phyloP scores from a whole-genome alignment of 2,797 vertebrate species.

The Hyperoplus lanceolatus region DNA sequence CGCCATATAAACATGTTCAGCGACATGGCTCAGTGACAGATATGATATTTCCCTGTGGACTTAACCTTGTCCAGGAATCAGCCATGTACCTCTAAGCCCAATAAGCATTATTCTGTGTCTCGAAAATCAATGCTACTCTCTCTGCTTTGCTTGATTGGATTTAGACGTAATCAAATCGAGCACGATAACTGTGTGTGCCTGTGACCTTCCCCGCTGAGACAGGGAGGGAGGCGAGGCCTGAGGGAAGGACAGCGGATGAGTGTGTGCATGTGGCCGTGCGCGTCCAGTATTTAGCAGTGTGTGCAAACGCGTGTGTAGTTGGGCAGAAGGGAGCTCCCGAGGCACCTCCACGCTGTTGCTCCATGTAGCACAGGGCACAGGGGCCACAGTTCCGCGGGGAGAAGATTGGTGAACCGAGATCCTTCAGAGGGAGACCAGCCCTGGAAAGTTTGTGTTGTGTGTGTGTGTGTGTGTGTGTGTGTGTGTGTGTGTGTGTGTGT shows the following conservation, averaged over 20 bases:
- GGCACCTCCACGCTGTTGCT: slow-evolving; percentile 40
- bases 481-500: slow-evolving; percentile 2
- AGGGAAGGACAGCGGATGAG: slow-evolving; percentile 36
- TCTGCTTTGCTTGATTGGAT: slow-evolving; percentile 84
- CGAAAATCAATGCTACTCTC: slow-evolving; percentile 80
- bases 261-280: slow-evolving; percentile 10
- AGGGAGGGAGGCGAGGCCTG: slow-evolving; percentile 38
- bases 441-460: not conserved
- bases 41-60: slow-evolving; percentile 66
- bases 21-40: slow-evolving; percentile 60
- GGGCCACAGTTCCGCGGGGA: slow-evolving; percentile 24
- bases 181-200: slow-evolving; percentile 78
- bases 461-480: not conserved
- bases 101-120: slow-evolving; percentile 80
- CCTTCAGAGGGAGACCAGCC: slow-evolving; percentile 22
- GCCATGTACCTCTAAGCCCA: slow-evolving; percentile 72
- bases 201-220: slow-evolving; percentile 78
- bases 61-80: slow-evolving; percentile 80
- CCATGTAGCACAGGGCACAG: slow-evolving; percentile 28
- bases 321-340: slow-evolving; percentile 32
- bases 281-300: slow-evolving; percentile 31
- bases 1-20: slow-evolving; percentile 47
- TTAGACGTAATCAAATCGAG: slow-evolving; percentile 85
- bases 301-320: slow-evolving; percentile 24
- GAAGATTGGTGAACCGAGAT: slow-evolving; percentile 4